phyloP scores from a whole-genome alignment of 1,140 invertebrate genomes.

The Drosophila repleta region DNA sequence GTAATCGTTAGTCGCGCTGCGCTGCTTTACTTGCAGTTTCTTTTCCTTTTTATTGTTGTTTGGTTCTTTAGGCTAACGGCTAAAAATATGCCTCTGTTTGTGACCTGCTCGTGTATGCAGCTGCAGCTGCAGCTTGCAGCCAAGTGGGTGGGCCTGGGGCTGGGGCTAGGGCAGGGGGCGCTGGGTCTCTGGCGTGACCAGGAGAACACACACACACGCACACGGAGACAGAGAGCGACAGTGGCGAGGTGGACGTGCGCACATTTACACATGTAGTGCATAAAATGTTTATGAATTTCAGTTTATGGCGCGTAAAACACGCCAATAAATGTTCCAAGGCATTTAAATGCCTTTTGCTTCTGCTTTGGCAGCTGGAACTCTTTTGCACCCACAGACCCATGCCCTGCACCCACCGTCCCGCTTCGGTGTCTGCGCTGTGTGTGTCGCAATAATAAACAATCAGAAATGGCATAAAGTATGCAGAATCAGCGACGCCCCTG shows the following conservation, averaged over 20 bases:
- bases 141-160: too few species aligned
- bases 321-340: conserved; percentile 78
- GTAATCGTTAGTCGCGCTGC: not conserved
- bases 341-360: conserved; percentile 60
- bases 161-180: too few species aligned
- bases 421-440: conserved; percentile 26
- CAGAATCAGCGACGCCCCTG: conserved; percentile 52
- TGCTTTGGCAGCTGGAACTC: conserved; percentile 41
- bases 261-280: conserved; percentile 81
- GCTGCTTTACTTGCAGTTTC: not conserved
- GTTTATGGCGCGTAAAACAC: conserved; percentile 82
- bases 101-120: conserved; percentile 22
- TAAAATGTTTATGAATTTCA: conserved; percentile 83
- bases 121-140: conserved; percentile 33
- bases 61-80: conserved; percentile 31
- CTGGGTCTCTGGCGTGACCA: conserved; percentile 7
- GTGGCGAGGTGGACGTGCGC: conserved; percentile 15
- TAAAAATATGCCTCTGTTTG: conserved; percentile 31
- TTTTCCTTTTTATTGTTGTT: not conserved
- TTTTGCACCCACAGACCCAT: conserved; percentile 9
- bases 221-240: too few species aligned
- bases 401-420: not conserved
- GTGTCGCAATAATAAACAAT: conserved; percentile 82
- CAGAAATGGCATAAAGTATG: conserved; percentile 80
- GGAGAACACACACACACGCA: too few species aligned